Evolutionary conservation across 2,888 invertebrate genomes (phyloP).

Genomic region (Ceraclea dissimilis): DNA sequence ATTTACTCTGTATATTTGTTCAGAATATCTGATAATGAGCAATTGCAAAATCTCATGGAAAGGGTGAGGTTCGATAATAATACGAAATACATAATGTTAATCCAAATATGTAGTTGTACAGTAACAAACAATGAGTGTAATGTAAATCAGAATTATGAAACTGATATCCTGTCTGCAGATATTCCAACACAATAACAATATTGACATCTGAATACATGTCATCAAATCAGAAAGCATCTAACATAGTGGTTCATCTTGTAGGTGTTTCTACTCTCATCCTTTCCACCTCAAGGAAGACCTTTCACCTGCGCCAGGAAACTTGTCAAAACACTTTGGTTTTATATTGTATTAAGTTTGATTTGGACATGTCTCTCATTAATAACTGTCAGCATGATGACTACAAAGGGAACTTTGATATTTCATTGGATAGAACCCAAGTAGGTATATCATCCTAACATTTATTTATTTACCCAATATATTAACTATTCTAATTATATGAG

Average conservation of each 20-base stretch:
- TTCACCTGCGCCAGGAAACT: conserved; percentile 59
- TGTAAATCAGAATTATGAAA: too few species aligned
- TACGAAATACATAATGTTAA: not conserved
- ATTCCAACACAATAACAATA: too few species aligned
- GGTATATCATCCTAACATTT: too few species aligned
- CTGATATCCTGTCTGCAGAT: too few species aligned
- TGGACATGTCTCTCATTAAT: conserved; percentile 65
- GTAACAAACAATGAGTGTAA: not conserved
- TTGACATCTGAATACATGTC: too few species aligned
- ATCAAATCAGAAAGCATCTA: too few species aligned
- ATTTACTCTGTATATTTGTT: conserved; percentile 66
- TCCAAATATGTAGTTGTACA: not conserved
- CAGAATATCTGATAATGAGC: conserved; percentile 72
- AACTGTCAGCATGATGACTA: conserved; percentile 59
- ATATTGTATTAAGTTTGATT: conserved; percentile 58
- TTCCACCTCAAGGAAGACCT: conserved; percentile 55
- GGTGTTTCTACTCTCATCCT: conserved; percentile 68
- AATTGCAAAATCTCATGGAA: conserved; percentile 76
- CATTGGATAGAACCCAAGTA: conserved; percentile 58
- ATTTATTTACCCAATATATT: conserved; percentile 2
- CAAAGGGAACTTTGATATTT: conserved; percentile 53
- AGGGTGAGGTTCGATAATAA: conserved; percentile 44
- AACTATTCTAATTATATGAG: too few species aligned
- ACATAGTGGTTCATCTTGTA: conserved; percentile 28
- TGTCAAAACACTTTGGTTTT: conserved; percentile 64